A percentile compares a stretch with the other conserved stretches of the same genome.
Evolutionary conservation across 2,888 invertebrate species (phyloP).

Genomic region (Ornithoptera alexandrae): DNA sequence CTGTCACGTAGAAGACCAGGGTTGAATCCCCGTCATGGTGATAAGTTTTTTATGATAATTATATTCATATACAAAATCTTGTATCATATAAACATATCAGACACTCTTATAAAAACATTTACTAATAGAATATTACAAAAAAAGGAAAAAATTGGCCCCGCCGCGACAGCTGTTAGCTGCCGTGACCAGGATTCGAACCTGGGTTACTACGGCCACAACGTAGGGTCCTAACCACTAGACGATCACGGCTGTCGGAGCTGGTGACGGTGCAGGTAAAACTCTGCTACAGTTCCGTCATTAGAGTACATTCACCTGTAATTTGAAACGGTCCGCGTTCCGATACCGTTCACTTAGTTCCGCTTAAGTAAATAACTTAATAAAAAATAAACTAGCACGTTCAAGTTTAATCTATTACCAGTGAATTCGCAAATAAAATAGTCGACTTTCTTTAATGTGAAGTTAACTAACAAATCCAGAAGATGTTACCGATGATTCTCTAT

Average conservation of each 20-base stretch:
- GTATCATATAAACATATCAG: no score
- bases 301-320: conserved; percentile 32
- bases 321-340: not conserved
- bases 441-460: no score
- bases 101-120: no score
- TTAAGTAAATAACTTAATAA: not conserved
- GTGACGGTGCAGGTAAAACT: conserved; percentile 7
- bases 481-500: no score
- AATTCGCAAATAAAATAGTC: no score
- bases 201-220: conserved; percentile 89
- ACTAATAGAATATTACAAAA: not conserved
- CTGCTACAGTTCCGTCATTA: conserved; percentile 3
- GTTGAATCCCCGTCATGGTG: no score
- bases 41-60: no score
- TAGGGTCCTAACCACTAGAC: conserved; percentile 88
- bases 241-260: conserved; percentile 68
- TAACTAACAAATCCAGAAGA: no score
- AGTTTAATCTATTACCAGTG: no score
- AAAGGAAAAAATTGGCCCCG: conserved; percentile 20
- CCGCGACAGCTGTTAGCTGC: conserved; percentile 43
- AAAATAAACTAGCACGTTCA: no score
- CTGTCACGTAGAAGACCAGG: no score
- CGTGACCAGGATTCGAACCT: conserved; percentile 85
- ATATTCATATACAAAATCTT: no score
- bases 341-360: not conserved